phyloP scores from a whole-genome alignment of 2,113 vertebrate genomes.

The Pituophis catenifer region DNA sequence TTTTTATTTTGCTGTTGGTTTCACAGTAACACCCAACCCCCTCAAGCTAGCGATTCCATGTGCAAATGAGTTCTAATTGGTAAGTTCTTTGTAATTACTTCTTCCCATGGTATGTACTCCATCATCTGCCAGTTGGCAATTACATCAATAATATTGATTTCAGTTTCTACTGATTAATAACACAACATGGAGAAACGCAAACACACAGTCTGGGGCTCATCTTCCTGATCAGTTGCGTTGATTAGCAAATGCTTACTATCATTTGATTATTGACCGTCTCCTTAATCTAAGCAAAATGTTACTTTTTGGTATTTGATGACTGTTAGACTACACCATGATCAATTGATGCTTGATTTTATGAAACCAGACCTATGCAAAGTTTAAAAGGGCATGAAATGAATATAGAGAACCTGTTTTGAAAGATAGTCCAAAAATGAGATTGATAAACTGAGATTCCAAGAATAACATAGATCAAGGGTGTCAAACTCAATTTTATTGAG shows the following conservation, averaged over 20 bases:
- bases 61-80: constrained; percentile 23
- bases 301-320: neutral
- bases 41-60: neutral
- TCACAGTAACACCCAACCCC: neutral
- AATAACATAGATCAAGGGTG: neutral
- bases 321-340: constrained; percentile 3
- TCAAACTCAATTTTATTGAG: too few relatives aligned
- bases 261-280: constrained; percentile 3
- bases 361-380: neutral
- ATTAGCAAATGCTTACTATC: neutral
- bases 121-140: constrained; percentile 12
- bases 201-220: constrained; percentile 3
- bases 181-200: constrained; percentile 1
- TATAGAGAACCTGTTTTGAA: neutral
- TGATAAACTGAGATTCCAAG: neutral
- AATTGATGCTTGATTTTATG: neutral
- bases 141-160: constrained; percentile 26
- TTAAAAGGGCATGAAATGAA: neutral
- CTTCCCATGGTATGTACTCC: neutral
- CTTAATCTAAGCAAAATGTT: neutral
- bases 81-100: constrained; percentile 6
- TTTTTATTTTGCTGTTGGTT: neutral
- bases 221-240: neutral
- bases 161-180: constrained; percentile 24
- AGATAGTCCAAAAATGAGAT: neutral